Conservation (phyloP, 64 coral and sea anemone species). For the Astreopora myriophthalma region DNA sequence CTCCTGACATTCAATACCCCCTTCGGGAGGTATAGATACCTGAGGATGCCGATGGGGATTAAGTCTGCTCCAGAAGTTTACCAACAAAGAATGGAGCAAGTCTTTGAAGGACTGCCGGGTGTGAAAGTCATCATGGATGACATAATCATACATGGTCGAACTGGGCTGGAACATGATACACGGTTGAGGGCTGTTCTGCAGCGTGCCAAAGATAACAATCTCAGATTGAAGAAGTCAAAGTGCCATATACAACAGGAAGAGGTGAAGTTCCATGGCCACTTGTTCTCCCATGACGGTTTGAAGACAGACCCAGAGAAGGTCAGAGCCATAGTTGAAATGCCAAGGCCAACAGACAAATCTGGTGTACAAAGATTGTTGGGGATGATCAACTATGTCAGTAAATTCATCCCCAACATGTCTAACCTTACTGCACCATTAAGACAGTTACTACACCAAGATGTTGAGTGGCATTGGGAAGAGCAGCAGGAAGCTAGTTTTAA, state of each 20-base stretch:
- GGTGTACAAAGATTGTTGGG: no score
- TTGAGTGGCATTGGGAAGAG: slow-evolving; percentile 60
- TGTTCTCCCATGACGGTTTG: slow-evolving; percentile 29
- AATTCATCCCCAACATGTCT: no score
- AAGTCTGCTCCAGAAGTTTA: slow-evolving; percentile 5
- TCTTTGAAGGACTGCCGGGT: not conserved
- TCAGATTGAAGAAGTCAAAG: slow-evolving; percentile 5
- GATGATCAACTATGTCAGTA: no score
- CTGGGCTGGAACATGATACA: slow-evolving; percentile 47
- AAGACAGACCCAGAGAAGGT: slow-evolving; percentile 27
- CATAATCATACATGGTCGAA: not conserved
- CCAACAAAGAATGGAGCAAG: slow-evolving; percentile 1
- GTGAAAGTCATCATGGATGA: slow-evolving; percentile 9
- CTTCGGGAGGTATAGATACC: not conserved
- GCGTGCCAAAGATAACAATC: slow-evolving; percentile 29
- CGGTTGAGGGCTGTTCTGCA: slow-evolving; percentile 26
- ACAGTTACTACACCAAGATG: slow-evolving; percentile 22
- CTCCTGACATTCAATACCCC: slow-evolving; percentile 25
- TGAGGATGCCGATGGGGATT: not conserved
- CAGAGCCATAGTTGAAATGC: slow-evolving; percentile 36
- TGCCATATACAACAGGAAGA: not conserved
- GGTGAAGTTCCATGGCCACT: slow-evolving; percentile 10
- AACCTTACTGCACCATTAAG: no score
- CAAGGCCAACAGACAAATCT: slow-evolving; percentile 22
- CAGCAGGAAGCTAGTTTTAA: slow-evolving; percentile 47